phyloP scores from a whole-genome alignment of 2,113 vertebrate genomes.

The Myiozetetes cayanensis region DNA sequence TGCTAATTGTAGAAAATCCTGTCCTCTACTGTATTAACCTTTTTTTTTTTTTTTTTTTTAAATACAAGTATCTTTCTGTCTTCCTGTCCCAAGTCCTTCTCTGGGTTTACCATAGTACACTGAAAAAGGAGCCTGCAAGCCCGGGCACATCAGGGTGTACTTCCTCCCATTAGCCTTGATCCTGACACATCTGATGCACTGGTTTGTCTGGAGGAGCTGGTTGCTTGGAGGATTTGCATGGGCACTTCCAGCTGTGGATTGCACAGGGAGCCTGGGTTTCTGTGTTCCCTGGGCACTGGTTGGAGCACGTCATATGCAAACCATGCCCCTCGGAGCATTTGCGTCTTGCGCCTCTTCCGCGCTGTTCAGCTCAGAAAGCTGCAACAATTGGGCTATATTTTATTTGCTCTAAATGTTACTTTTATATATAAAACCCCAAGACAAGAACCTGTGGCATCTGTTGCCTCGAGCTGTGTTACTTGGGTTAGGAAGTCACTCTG shows the following conservation, averaged over 20 bases:
- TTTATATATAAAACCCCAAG: not conserved
- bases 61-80: not conserved
- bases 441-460: not conserved
- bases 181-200: constrained; percentile 17
- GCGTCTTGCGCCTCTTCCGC: not conserved
- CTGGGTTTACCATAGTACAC: not conserved
- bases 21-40: not conserved
- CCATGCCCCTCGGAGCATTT: not conserved
- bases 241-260: not conserved
- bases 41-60: not conserved
- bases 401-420: not conserved
- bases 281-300: not conserved
- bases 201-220: constrained; percentile 53
- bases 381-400: not conserved
- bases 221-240: constrained; percentile 25
- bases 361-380: not conserved
- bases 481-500: not conserved
- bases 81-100: not conserved
- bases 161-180: constrained; percentile 22
- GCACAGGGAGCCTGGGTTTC: not conserved
- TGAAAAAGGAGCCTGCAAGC: constrained; percentile 17
- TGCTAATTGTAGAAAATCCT: not conserved
- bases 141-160: not conserved
- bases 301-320: not conserved
- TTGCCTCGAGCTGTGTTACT: not conserved